Base-by-base conservation (phyloP, 1,140 invertebrate genomes). In the Zaprionus lachaisei region DNA sequence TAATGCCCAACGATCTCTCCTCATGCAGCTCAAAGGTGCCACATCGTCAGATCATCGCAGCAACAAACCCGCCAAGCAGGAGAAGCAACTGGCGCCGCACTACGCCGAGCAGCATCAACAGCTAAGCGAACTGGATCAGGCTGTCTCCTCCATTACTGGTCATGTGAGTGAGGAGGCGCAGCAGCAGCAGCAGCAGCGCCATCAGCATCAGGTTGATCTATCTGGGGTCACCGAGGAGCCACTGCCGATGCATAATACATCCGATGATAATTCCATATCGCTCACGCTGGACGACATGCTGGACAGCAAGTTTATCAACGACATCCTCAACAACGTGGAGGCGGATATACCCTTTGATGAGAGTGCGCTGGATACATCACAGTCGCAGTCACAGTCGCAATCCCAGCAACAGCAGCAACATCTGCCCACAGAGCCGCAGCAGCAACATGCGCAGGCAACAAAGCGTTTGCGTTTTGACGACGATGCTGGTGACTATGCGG, bases 281-380 rank as follows among this genome's bases (percentile, higher is more conserved):
- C 66, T 91, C n/a, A 92, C 82, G 0, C 69, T 92, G 12, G 91
- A 92, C 37, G 91, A 91, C 15, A 85, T 92, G 87, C 77, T 92
- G 24, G 91, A 92, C 64, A 91, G 91, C 68, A 92, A 92, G 72
- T 80, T 92, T 11, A 92, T 92, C 54, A 92, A 92, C 38, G 91
- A 92, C 37, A 92, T 92, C 1, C 66, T 92, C 6, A 92, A 85
- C 37, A 92, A 81, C 2, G 80, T 72, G 12, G 79, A 81, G 20
- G 66, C 81, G 20, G 82, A 85, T 22, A 78, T 85, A 64, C 77
- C 75, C 31, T 92, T 92, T 26, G 91, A 92, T 72, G 91, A 92
- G 68, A 92, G 83, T 67, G 91, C 77, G 2, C 49, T 92, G 20
- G 91, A 92, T 72, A 78, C 79, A 49, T 67, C 84, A 38, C 84